phyloP scores from a whole-genome alignment of 2,888 invertebrate species.

The Dermolepida albohirtum region DNA sequence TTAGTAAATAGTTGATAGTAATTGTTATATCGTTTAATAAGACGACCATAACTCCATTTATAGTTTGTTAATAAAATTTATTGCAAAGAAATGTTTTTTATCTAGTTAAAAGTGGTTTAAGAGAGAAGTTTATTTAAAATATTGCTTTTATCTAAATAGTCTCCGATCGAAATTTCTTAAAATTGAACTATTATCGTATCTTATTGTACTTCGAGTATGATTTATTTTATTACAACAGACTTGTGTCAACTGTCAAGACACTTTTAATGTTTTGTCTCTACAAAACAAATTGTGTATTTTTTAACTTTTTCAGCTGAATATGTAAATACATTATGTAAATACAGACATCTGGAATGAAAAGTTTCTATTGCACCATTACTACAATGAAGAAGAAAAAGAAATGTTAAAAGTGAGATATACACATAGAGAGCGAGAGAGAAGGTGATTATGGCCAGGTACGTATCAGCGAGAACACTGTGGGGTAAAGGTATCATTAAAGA shows the following conservation, averaged over 20 bases:
- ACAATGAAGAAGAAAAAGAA: slow-evolving; percentile 8
- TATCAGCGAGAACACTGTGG: slow-evolving; percentile 21
- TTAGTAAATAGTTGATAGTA: too few species aligned
- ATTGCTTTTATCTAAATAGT: too few species aligned
- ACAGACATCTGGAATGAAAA: slow-evolving; percentile 40
- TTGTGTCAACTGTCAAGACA: not conserved
- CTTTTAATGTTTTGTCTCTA: not conserved
- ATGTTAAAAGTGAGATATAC: not conserved
- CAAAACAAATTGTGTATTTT: not conserved
- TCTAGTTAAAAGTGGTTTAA: too few species aligned
- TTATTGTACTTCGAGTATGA: too few species aligned
- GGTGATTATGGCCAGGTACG: slow-evolving; percentile 3
- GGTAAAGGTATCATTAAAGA: slow-evolving; percentile 46
- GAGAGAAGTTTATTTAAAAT: too few species aligned
- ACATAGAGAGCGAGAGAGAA: slow-evolving; percentile 22
- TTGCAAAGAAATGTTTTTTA: too few species aligned
- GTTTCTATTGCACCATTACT: slow-evolving; percentile 33
- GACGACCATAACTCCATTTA: too few species aligned
- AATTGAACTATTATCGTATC: too few species aligned
- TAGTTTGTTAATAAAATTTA: too few species aligned
- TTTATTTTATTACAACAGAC: too few species aligned
- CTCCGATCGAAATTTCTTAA: too few species aligned
- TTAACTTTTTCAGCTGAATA: slow-evolving; percentile 25
- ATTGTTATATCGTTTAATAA: too few species aligned
- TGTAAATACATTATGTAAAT: slow-evolving; percentile 37